A percentile compares a stretch with the other conserved stretches of the same genome.
These are phyloP conservation scores for Tringa solitaria DNA, from an alignment of 2,113 vertebrate genomes.

Conservation along the genomic window DNA sequence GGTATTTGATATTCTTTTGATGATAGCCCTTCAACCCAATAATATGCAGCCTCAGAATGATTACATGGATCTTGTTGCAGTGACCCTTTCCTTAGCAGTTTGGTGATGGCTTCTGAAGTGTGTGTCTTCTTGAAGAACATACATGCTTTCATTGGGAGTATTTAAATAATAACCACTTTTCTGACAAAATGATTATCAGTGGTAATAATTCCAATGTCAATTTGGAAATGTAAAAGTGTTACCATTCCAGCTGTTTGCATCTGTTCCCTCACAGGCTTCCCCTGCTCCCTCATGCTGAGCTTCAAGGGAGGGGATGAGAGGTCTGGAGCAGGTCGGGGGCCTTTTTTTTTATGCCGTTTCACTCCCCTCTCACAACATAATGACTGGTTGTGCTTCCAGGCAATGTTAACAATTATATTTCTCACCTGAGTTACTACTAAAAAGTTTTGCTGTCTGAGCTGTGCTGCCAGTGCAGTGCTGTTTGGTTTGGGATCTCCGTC, in stretches of 20 bases:
- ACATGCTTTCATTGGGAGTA: neutral
- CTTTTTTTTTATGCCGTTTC: neutral
- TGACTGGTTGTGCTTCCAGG: neutral
- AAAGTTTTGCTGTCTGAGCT: neutral
- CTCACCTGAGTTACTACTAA: neutral
- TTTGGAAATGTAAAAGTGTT: neutral
- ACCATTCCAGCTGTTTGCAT: neutral
- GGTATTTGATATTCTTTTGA: neutral
- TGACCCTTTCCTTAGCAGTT: neutral
- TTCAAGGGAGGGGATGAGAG: neutral
- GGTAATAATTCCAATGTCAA: neutral
- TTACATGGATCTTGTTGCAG: accelerated
- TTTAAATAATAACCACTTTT: neutral
- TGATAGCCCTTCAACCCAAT: neutral
- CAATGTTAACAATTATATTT: neutral
- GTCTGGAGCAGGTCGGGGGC: neutral
- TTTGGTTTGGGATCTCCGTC: neutral
- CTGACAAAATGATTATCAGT: neutral
- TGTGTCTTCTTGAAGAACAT: neutral
- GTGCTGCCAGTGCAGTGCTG: accelerated
- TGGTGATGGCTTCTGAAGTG: neutral
- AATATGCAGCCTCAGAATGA: neutral
- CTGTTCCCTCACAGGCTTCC: neutral
- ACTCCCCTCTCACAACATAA: neutral
- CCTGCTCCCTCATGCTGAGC: accelerated